phyloP scores from a whole-genome alignment of 2,113 vertebrate species.

The Numida meleagris region DNA sequence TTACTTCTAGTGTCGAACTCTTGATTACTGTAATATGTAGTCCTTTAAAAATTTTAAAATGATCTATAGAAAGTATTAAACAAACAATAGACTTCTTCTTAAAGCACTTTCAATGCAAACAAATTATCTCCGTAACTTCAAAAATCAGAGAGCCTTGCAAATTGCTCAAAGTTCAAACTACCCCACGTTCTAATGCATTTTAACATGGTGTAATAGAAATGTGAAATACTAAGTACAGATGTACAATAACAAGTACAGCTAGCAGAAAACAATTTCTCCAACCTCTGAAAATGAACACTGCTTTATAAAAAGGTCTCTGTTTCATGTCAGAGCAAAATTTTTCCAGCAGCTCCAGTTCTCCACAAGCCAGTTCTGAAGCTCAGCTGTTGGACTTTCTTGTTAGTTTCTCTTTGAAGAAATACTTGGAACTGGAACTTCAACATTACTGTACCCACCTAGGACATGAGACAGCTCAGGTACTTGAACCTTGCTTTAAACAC shows the following conservation, averaged over 20 bases:
- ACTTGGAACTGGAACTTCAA: slow-evolving; percentile 39
- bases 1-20: slow-evolving; percentile 74
- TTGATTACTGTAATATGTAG: slow-evolving; percentile 71
- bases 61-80: slow-evolving; percentile 47
- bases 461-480: not conserved
- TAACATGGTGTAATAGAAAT: slow-evolving; percentile 13
- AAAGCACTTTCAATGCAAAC: slow-evolving; percentile 35
- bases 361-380: slow-evolving; percentile 2
- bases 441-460: slow-evolving; percentile 24
- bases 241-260: not conserved
- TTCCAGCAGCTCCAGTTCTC: not conserved
- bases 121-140: slow-evolving; percentile 14
- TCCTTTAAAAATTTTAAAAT: slow-evolving; percentile 50
- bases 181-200: not conserved
- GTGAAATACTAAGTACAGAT: not conserved
- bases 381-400: not conserved
- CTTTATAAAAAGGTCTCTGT: not conserved
- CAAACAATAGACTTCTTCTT: slow-evolving; percentile 43
- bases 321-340: slow-evolving; percentile 12
- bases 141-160: not conserved
- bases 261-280: not conserved
- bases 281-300: not conserved
- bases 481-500: slow-evolving; percentile 1
- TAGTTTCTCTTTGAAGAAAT: not conserved
- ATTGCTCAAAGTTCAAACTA: slow-evolving; percentile 3